Base-by-base conservation (phyloP, 2,797 vertebrate species). In the Erethizon dorsatum region DNA sequence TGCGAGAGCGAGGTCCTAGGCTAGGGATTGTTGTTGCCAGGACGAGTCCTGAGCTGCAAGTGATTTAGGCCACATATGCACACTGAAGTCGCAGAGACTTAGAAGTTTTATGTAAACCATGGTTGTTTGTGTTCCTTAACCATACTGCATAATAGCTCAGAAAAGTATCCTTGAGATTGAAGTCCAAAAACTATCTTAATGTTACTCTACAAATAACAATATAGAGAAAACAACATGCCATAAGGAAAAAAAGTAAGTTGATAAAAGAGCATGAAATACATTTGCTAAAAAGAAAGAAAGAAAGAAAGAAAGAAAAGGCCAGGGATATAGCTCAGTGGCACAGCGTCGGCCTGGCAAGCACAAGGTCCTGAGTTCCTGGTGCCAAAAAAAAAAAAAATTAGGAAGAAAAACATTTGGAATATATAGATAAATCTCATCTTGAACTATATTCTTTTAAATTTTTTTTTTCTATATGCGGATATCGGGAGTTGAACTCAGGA, bases 161-260 rank as follows among this genome's bases (percentile, higher is more conserved):
- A 94, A 82, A 97, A 47, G 14, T n/a, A 61, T 26, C 15, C 33
- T 83, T 91, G 61, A 31, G 18, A 86, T 54, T 87, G 59, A 85
- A 78, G 45, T 12, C 26, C 82, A n/a, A 65, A 94, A 54, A 26
- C 13, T 31, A 61, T 20, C 56, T 90, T 8, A 41, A 50, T 41
- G 6, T 67, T 92, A 18, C 73, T 75, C 24, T 75, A 28, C 22
- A 47, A 75, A 67, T 2, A 24, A 47, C 2, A 47, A 33, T 9
- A 17, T n/a, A 17, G 13, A 79, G 26, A 94, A 45, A 87, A 47
- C 17, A 83, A 22, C 2, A 45, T 9, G 12, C 13, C 7, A 2
- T 59, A 71, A 67, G 28, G 12, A 67, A 20, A 31, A 45, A 73
- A 33, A 73, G 2, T 4, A 73, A 69, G 10, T 33, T 54, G 83